Evolutionary conservation across 1,140 invertebrate species (phyloP), one percentile per base, ranked within the genome.

Genomic region (Pachypsylla venusta): DNA sequence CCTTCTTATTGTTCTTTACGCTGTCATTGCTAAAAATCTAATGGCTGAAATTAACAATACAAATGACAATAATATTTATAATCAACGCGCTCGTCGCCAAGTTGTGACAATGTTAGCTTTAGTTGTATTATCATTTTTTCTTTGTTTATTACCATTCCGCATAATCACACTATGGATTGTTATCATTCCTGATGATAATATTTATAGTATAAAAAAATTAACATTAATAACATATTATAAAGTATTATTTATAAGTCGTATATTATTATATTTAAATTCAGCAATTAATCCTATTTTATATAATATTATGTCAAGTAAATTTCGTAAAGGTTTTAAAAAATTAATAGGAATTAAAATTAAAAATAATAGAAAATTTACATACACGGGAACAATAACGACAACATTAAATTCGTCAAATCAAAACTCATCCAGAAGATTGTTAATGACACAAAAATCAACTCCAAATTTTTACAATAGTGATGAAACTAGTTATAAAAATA

Each of bases 261-360:
- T 89, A n/a, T 84, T 93, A 82, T 72, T 85, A 35, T 91, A 91
- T 68, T 73, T 90, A 56, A 90, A 93, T 68, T 89, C 85, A 0
- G 85, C 85, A 5, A 73, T 89, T 39, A 89, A 91, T 73, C 87
- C 87, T 0, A 83, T 89, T 59, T 69, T 89, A 1, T 89, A 89
- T 66, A 87, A 87, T 69, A 71, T 87, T n/a, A 87, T 87, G 83
- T 87, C 84, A 22, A 86, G 83, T 14, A 90, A 89, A 70, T 91
- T 91, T 68, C 77, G 87, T 1, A 77, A 79, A 20, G 86, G 84
- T 2, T 89, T 90, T 65, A 70, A 81, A 19, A 71, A 75, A 63
- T 71, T 87, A 1, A 85, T 82, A 63, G 75, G 77, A 12, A 40
- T 64, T n/a, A 60, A 63, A 28, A 53, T 54, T 28, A 19, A 56